Base-by-base conservation (phyloP, 2,113 vertebrate genomes). In the Lagopus muta region DNA sequence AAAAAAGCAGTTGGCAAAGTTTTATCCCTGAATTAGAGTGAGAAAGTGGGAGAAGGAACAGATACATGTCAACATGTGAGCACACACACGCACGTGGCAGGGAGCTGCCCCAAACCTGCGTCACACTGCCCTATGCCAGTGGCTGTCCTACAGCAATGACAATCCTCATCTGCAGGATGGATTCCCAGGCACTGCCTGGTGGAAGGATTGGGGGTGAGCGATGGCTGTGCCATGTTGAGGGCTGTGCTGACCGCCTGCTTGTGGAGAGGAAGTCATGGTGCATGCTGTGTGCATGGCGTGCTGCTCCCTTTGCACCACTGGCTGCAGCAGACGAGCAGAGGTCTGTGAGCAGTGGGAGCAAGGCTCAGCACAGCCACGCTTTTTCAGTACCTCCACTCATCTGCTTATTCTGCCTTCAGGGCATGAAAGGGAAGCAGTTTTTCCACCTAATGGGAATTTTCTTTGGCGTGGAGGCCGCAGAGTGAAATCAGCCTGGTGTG, bases 81-180 rank as follows among this genome's bases (percentile, higher is more conserved):
- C 32, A 3, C 24, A 4, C 20, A 9, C 7, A 1, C 5, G n/a
- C 45, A 36, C 30, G 1, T 3, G 0, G 43, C 16, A 34, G 52
- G 47, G 48, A 40, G 32, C 65, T 72, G 60, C 47, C 54, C 47
- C 15, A 66, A 32, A 62, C 24, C 61, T 18, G 61, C 18, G 24
- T 62, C 36, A 11, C 60, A 17, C 40, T 66, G 13, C 20, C 22
- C 61, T n/a, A 10, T 36, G 20, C 55, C 36, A 38, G 21, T 5
- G 22, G 4, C n/a, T 13, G 50, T 24, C 52, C 1, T 2, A 21
- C 24, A 34, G 45, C 40, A 45, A 11, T 4, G 6, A 21, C 30
- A 12, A 54, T 8, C 20, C 21, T 43, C 22, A 45, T 2, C 25
- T 8, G 0, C 3, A n/a, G 4, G 5, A 54, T 21, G 13, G 64